Conservation (phyloP, 1,140 invertebrate genomes). For the Macrotrachela quadricornifera region DNA sequence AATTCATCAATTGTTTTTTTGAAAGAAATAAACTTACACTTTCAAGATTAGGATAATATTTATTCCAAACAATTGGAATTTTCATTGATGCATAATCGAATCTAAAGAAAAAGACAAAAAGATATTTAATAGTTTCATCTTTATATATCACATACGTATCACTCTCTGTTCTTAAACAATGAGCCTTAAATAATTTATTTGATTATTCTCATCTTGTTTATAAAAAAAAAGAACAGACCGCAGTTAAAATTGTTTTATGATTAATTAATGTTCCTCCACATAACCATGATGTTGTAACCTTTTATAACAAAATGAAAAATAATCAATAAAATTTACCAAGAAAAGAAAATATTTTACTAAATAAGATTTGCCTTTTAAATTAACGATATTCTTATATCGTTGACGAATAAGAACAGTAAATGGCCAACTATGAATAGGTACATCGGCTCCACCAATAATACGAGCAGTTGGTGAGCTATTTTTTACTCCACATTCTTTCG, state of each 20-base stretch:
- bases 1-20: no score
- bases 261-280: conserved; percentile 5
- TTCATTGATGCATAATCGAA: background rate
- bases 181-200: no score
- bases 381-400: background rate
- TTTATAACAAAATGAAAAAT: no score
- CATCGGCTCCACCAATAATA: background rate
- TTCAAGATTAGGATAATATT: conserved; percentile 1
- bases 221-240: background rate
- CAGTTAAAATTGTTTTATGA: conserved; percentile 1
- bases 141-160: no score
- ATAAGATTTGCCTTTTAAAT: background rate
- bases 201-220: background rate
- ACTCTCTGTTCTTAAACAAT: no score
- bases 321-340: no score
- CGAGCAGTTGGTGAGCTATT: background rate
- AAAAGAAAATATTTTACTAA: background rate
- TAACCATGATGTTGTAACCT: background rate
- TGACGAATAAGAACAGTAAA: conserved; percentile 2
- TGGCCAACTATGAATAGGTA: background rate
- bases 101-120: background rate
- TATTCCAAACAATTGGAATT: conserved; percentile 1
- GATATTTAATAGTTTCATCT: no score
- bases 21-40: no score
- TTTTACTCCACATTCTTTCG: background rate